Evolutionary conservation across 2,797 vertebrate species (phyloP), one percentile per base, ranked within the genome.

Genomic region (Gorsachius magnificus): DNA sequence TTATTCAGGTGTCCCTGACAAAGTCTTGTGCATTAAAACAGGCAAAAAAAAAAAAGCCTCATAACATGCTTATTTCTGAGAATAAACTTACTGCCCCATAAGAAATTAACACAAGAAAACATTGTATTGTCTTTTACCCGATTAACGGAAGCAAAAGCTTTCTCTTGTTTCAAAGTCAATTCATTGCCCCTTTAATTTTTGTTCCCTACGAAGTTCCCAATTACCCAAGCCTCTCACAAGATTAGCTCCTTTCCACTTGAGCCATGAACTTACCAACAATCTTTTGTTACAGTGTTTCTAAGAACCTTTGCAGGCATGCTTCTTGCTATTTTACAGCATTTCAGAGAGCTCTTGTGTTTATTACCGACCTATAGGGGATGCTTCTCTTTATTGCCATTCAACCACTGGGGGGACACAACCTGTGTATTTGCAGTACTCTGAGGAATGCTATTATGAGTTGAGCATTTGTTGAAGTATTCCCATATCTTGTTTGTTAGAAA

Each of bases 361-460:
- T 72, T 57, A 63, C 6, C 12, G 36, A 33, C 28, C 24, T 22
- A 20, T 5, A 71, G 26, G 68, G 24, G 31, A 68, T 45, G 20
- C 4, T 85, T 82, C 76, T 72, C 28, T 36, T 64, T 38, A 72
- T 18, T 38, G 45, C 16, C 46, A 17, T 38, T 24, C 26, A 53
- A 33, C 6, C 3, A 0, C 1, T 64, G 31, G 12, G 6, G 16
- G 15, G 5, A 31, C 31, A 63, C 19, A 72, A 25, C 26, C 19
- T 91, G 26, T 0, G 0, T 61, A 29, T 66, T 43, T 81, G 26
- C 53, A 31, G 28, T 48, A 72, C 26, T 66, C 56, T 20, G 31
- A 63, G 54, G 31, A 74, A 81, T 31, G 13, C 17, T 53, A 6
- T 63, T 54, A 35, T 15, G 54, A 82, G 10, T 38, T 36, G 33